Conservation (phyloP, 2,797 vertebrate species). For the Cuniculus paca region DNA sequence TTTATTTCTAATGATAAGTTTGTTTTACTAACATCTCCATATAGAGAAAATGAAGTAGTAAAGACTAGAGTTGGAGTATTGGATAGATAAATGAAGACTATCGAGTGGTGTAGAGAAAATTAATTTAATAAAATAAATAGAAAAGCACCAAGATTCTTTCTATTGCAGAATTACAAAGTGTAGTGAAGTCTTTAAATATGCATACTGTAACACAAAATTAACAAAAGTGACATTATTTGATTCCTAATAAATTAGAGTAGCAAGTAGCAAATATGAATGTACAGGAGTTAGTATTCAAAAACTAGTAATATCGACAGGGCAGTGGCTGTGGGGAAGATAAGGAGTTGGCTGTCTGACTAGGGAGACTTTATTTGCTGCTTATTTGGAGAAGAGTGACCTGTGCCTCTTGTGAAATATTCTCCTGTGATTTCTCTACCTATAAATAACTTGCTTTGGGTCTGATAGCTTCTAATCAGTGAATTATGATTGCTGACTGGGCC, state of each 20-base stretch:
- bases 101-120: constrained; percentile 86
- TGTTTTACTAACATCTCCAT: constrained; percentile 86
- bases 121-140: constrained; percentile 90
- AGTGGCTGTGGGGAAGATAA: constrained; percentile 42
- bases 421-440: constrained; percentile 79
- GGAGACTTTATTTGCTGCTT: constrained; percentile 72
- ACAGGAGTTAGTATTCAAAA: constrained; percentile 45
- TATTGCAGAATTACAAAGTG: constrained; percentile 83
- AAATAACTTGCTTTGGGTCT: constrained; percentile 80
- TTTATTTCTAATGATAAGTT: constrained; percentile 86
- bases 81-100: constrained; percentile 87
- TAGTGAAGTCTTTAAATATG: constrained; percentile 79
- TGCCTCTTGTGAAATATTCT: constrained; percentile 80
- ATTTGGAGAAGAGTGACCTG: constrained; percentile 80
- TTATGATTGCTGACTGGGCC: constrained; percentile 66
- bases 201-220: constrained; percentile 69
- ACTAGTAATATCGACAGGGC: constrained; percentile 64
- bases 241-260: constrained; percentile 77
- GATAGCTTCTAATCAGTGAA: constrained; percentile 82
- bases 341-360: constrained; percentile 21
- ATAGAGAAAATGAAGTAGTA: constrained; percentile 89
- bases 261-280: constrained; percentile 67
- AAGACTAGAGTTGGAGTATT: constrained; percentile 87
- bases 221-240: constrained; percentile 67
- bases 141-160: constrained; percentile 87